Evolutionary conservation across 2,113 vertebrate species (phyloP), one percentile per base, ranked within the genome.

Genomic region (Argyrosomus japonicus): DNA sequence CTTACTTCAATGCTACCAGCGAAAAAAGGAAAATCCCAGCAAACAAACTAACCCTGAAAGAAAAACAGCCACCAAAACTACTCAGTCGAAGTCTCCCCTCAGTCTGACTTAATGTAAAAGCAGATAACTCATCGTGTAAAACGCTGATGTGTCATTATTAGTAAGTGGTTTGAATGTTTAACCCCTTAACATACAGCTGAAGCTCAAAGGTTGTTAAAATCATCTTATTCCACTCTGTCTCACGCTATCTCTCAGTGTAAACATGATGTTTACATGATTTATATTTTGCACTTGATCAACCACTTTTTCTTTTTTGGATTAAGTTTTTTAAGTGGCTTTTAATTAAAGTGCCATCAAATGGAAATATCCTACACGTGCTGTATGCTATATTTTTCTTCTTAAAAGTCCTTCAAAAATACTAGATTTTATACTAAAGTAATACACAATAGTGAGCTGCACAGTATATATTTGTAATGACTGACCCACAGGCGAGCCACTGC

Each of bases 21-120:
- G 58, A 78, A 72, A 78, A 75, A 85, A 53, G 48, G 62, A 81
- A 74, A 67, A 77, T 64, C 53, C 23, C 45, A 71, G 58, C 19
- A 40, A 72, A 83, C 45, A 76, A 79, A 84, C 53, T 56, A 32
- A 63, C 21, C 50, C 50, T 32, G 14, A 69, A 62, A 71, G 51
- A 47, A 43, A 43, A 76, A 64, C 43, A 73, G 56, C 36, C 21
- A 19, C 83, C 84, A 72, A 15, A 77, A 15, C 75, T 32, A 32
- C 57, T 78, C 36, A 61, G 62, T 47, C 27, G 53, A 70, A 27
- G 61, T n/a, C 29, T 47, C 36, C 15, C 57, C 50, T 76, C 73
- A 40, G 5, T 7, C 36, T 40, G 36, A 8, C 50, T 79, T n/a
- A 19, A 43, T 57, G 25, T 67, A 13, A 85, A 73, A 62, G 57